These are phyloP conservation scores for Pandemis heparana DNA, from an alignment of 2,888 invertebrate species.

Conservation along the genomic window DNA sequence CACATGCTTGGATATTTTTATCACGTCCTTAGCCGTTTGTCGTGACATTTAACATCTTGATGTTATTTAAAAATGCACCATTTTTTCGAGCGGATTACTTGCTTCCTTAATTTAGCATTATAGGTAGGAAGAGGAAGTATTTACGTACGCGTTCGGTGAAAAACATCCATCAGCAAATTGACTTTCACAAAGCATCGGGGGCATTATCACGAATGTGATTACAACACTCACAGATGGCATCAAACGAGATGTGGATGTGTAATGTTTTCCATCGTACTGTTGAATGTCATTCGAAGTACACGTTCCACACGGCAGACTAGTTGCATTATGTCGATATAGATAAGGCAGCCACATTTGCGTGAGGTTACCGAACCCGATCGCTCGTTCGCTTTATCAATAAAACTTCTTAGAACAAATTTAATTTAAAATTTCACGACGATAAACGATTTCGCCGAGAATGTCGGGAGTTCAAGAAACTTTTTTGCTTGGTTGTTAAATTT, in stretches of 20 bases:
- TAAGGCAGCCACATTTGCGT: conserved; percentile 22
- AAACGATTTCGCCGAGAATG: conserved; percentile 8
- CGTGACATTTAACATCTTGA: not conserved
- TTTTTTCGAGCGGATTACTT: not conserved
- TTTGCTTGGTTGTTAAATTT: conserved; percentile 17
- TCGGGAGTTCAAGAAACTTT: conserved; percentile 11
- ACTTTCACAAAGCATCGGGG: not conserved
- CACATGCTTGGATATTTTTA: conserved; percentile 6
- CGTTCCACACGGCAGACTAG: conserved; percentile 4
- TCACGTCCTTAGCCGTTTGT: not conserved
- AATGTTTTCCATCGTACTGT: not conserved
- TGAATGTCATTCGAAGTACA: conserved; percentile 26
- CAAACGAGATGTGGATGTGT: not conserved
- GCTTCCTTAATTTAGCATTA: too few relatives aligned
- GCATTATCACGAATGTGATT: not conserved
- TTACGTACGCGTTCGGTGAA: not conserved
- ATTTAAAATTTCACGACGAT: conserved; percentile 21
- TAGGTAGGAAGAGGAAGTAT: too few relatives aligned
- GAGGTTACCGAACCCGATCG: conserved; percentile 19
- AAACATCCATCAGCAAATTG: not conserved
- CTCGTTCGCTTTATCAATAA: conserved; percentile 3
- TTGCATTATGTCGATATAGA: not conserved
- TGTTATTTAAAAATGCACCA: not conserved
- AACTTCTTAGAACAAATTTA: conserved; percentile 26
- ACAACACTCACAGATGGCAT: not conserved